Evolutionary conservation across 2,113 vertebrate species (phyloP), one percentile per base, ranked within the genome.

Genomic region (Coptodon bakossiorum): DNA sequence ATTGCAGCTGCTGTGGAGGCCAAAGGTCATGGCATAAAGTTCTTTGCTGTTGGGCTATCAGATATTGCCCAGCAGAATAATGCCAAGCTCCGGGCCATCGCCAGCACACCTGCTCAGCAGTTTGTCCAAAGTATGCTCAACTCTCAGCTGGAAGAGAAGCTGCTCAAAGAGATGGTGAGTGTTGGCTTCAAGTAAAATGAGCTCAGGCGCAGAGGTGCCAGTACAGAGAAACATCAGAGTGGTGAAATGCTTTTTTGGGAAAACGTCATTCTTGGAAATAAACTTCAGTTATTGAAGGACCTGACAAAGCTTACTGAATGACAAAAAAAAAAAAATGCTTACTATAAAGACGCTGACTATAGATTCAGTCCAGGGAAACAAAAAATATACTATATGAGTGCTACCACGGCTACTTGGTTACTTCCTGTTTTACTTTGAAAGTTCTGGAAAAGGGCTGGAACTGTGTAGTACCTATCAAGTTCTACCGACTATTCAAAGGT

Each of bases 1-100:
- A 91, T 96, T 19, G 83, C 87, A 2, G 95, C 97, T 10, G 96
- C 97, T 1, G 81, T 95, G 1, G 94, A 96, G 36, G 97, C 97
- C 85, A 98, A 97, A 91, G 89, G 85, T 88, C 93, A 96, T 56
- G 96, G 96, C 53, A 96, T 98, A 80, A 95, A 94, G 45, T 94
- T 98, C 88, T 97, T 99, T 66, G 91, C 97, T 2, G 93, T 98
- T 10, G 96, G 98, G 34, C 94, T 98, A 71, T 97, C 97, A 2
- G 73, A 92, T 63, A 57, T 95, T 19, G 92, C 96, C 40, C 90
- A 86, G 85, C 87, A 94, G 79, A 97, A 96, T 59, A 95, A 93
- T 76, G 95, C 94, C 87, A 98, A 97, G 86, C 95, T 98, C n/a
- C 93, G 86, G 48, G 80, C 95, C 80, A 88, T 99, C 73, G 97